Base-by-base conservation (phyloP, 2,797 vertebrate genomes). In the Pyrrhura leucotis region DNA sequence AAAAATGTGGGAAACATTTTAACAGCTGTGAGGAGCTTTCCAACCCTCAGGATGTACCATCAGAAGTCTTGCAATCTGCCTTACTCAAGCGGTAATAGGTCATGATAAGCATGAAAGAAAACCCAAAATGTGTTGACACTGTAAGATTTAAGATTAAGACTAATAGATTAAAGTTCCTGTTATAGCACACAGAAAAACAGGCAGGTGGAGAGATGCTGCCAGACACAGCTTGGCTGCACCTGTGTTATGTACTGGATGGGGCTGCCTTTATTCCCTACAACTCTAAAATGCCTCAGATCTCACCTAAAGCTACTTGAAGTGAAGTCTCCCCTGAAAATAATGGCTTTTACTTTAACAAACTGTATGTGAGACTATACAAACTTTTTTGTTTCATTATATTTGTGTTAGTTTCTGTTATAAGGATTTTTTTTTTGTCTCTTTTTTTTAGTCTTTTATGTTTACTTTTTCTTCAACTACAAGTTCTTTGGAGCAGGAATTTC, bases 201-300 rank as follows among this genome's bases (percentile, higher is more conserved):
- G 54, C 54, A 56, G 54, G n/a, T 33, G 16, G 18, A 35, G 6
- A 51, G 35, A 62, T 1, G 2, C 10, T 68, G 19, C 19, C 59
- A 58, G n/a, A 47, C 18, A 35, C 31, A 56, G 17, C 18, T 56
- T 84, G 25, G 28, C 20, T 81, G 58, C 22, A 40, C 3, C 7
- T 37, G 3, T 29, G 5, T 31, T 29, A 9, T 2, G 12, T 7
- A 9, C 29, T 28, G 10, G 3, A 29, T 3, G 6, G 35, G 23
- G 50, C 7, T 35, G 9, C 15, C 2, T 47, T 18, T 21, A 25
- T 80, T 69, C 37, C 6, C 25, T 23, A 39, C 16, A 25, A 5
- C 11, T 62, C 44, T 63, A n/a, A 47, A 83, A 65, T 61, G 14
- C 12, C 19, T 77, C 40, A 56, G 45, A 29, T 15, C 9, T 73